Percentiles rank a stretch among this genome's conserved stretches.
Conservation (phyloP, 2,113 vertebrate genomes). For the Ailurus styani region DNA sequence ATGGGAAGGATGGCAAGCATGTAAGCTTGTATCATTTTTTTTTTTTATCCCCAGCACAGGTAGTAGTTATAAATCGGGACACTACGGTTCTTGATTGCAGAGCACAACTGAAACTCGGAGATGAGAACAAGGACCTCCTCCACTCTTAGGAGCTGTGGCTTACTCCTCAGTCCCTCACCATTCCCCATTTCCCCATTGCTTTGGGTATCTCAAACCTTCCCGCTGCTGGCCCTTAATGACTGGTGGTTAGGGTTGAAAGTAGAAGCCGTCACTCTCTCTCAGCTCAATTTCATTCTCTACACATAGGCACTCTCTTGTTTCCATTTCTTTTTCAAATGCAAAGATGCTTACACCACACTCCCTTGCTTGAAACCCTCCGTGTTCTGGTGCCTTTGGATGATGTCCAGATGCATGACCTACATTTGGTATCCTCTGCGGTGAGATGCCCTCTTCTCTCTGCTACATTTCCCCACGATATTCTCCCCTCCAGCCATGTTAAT, state of each 20-base stretch:
- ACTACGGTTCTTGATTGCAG: neutral
- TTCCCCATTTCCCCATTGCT: neutral
- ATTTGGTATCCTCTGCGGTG: neutral
- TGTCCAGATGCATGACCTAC: accelerated
- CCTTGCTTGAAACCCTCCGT: neutral
- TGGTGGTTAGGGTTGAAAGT: neutral
- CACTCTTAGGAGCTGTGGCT: neutral
- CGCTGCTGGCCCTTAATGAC: neutral
- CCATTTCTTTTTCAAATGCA: neutral
- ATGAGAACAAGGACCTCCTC: neutral
- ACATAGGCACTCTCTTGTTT: neutral
- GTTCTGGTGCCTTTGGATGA: neutral
- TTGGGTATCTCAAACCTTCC: neutral
- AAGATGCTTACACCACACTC: neutral
- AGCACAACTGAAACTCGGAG: neutral
- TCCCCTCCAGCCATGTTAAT: neutral
- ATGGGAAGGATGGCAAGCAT: neutral
- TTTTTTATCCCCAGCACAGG: neutral
- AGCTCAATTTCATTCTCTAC: neutral
- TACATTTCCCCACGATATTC: no score
- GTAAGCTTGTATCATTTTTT: neutral
- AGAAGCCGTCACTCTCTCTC: neutral
- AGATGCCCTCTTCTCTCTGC: neutral
- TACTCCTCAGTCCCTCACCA: neutral
- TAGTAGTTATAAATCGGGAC: neutral